Base-by-base conservation (phyloP, 2,113 vertebrate genomes). In the Lepus timidus region DNA sequence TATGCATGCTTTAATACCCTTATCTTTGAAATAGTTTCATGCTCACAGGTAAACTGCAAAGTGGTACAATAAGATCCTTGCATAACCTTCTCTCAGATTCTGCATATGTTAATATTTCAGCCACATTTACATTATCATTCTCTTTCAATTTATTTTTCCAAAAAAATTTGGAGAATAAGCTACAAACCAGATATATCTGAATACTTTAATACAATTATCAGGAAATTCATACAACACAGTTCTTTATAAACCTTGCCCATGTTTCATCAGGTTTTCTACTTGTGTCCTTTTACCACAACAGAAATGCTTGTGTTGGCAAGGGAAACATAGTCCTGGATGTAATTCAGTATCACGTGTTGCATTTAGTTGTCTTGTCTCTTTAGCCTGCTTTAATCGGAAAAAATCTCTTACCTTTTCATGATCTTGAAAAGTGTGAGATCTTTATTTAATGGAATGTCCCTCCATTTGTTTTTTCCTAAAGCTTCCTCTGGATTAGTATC, bases 1-100 rank as follows among this genome's bases (percentile, higher is more conserved):
- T 83, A 62, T 82, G 16, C 2, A 10, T 16, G 31, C 49, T 51
- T 65, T 6, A n/a, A 49, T 81, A 82, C 39, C 49, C 8, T 6
- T 75, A 74, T 80, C 90, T 93, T 92, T 81, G 13, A 94, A 88
- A 62, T 85, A 92, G 90, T 93, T 90, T 85, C 2, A 17, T 80
- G n/a, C 29, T 81, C 39, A 73, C 5, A 85, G 55, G 80, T 68
- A 49, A 93, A 20, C 85, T 80, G 3, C 16, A 87, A 55, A 36
- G 25, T 76, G 36, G 1, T 92, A 81, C 7, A 51, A 27, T 85
- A 96, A 84, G 70, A 86, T 87, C 70, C 49, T 33, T 70, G 0
- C 62, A n/a, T 81, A 71, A 1, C 58, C 29, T 90, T 92, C 6
- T 79, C 20, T 85, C 5, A 58, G 6, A 74, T 73, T 90, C 52